Base-by-base conservation (phyloP, 1,140 invertebrate species). In the Apis cerana region DNA sequence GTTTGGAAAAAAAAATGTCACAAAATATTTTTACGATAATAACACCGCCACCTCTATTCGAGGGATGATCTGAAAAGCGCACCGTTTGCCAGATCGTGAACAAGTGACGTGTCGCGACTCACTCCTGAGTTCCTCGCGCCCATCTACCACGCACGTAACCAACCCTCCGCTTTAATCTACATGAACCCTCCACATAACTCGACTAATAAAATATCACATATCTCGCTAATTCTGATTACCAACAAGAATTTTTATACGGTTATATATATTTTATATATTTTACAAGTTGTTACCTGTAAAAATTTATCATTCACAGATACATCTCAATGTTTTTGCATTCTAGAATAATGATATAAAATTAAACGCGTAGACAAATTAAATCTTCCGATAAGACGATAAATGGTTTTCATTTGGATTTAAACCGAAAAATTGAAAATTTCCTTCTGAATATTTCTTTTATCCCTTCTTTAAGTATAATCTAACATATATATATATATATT, bases 21-120 rank as follows among this genome's bases (percentile, higher is more conserved):
- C 61, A 7, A 11, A 11, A 50, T 13, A 59, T n/a, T 23, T 33
- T 56, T 21, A n/a, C 4, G 2, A 12, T 23, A 12, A 11, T 11
- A 75, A 43, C 11, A 8, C 23, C 50, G 69, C 10, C 9, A 19
- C 27, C 21, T 8, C 21, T 11, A 23, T 13, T 7, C 15, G 15
- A 48, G 19, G 9, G 21, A 27, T 52, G 50, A 21, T 56, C 61
- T 65, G 52, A 75, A 85, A 76, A 85, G 71, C 72, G 64, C 65
- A 76, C 87, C 70, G 61, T 67, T 89, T 83, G 80, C 81, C 69
- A 77, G 84, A 81, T 72, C 68, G 80, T 84, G 83, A 65, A 83
- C 87, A 86, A 91, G 62, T 91, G 90, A 91, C 72, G 84, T 52
- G 65, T 61, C 58, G 12, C 27, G 80, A 77, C 68, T 68, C 58